Conservation (phyloP, 92 coral and sea anemone species). For the Palythoa grandiflora region DNA sequence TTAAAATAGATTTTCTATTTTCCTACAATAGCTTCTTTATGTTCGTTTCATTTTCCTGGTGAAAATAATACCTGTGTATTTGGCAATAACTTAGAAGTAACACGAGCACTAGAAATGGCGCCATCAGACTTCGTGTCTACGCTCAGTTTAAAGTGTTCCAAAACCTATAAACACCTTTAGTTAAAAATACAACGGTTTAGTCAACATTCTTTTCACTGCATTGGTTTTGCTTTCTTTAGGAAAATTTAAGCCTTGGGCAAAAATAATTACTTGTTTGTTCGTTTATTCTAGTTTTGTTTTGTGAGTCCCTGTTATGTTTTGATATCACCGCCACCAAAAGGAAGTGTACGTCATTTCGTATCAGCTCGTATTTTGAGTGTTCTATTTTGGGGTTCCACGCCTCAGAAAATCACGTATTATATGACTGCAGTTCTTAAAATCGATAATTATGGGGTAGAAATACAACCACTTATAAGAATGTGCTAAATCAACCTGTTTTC, state of each 20-base stretch:
- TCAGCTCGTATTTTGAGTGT: slow-evolving; percentile 19
- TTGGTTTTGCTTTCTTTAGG: not conserved
- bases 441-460: slow-evolving; percentile 42
- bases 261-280: not conserved
- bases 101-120: slow-evolving; percentile 14
- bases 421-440: slow-evolving; percentile 24
- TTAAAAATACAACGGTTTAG: not conserved
- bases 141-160: not conserved
- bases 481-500: slow-evolving; percentile 46
- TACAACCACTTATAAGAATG: slow-evolving; percentile 29
- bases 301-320: not conserved
- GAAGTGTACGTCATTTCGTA: slow-evolving; percentile 12
- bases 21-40: not conserved
- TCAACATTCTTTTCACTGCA: not conserved
- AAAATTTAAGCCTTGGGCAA: not conserved
- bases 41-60: slow-evolving; percentile 28
- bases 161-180: not conserved
- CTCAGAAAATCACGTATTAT: slow-evolving; percentile 36
- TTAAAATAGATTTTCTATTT: not conserved
- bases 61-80: slow-evolving; percentile 9
- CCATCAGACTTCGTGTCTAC: slow-evolving; percentile 37
- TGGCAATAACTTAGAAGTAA: slow-evolving; percentile 4
- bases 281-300: not conserved
- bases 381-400: slow-evolving; percentile 48
- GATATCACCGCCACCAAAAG: not conserved